Conservation (phyloP, 2,888 invertebrate genomes). For the Notodonta dromedarius region DNA sequence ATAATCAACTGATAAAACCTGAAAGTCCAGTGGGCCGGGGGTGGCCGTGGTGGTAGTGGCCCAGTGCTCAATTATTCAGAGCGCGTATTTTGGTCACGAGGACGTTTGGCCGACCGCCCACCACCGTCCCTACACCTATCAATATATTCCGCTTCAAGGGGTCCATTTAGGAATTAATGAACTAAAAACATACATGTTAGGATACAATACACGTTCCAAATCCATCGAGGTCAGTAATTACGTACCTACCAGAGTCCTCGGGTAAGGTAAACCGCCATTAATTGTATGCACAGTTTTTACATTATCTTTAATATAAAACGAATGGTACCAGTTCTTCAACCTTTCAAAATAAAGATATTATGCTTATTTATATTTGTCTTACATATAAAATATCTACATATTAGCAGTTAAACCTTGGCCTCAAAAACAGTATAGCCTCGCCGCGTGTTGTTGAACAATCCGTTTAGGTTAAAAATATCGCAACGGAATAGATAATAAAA, state of each 20-base stretch:
- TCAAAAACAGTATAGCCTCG: conserved; percentile 75
- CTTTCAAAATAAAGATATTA: conserved; percentile 46
- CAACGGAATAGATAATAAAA: conserved; percentile 59
- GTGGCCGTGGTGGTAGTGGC: conserved; percentile 48
- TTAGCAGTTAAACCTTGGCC: conserved; percentile 78
- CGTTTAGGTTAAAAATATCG: conserved; percentile 73
- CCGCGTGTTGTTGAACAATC: conserved; percentile 66
- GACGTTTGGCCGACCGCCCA: conserved; percentile 53
- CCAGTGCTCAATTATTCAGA: conserved; percentile 72
- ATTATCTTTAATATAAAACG: conserved; percentile 29
- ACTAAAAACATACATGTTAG: conserved; percentile 46
- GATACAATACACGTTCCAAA: conserved; percentile 32
- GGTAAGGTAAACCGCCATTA: conserved; percentile 42
- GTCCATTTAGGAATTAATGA: conserved; percentile 64
- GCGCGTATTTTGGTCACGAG: conserved; percentile 80
- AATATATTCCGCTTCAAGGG: conserved; percentile 54
- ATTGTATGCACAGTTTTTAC: conserved; percentile 39
- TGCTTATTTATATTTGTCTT: conserved; percentile 57
- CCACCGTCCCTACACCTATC: conserved; percentile 50
- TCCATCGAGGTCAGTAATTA: conserved; percentile 28
- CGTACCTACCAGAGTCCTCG: conserved; percentile 4
- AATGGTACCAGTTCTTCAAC: conserved; percentile 55
- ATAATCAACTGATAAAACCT: conserved; percentile 63
- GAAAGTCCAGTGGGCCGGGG: conserved; percentile 48
- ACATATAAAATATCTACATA: conserved; percentile 70